These are phyloP conservation scores for Samia ricini DNA, from an alignment of 1,140 invertebrate genomes.

Conservation along the genomic window DNA sequence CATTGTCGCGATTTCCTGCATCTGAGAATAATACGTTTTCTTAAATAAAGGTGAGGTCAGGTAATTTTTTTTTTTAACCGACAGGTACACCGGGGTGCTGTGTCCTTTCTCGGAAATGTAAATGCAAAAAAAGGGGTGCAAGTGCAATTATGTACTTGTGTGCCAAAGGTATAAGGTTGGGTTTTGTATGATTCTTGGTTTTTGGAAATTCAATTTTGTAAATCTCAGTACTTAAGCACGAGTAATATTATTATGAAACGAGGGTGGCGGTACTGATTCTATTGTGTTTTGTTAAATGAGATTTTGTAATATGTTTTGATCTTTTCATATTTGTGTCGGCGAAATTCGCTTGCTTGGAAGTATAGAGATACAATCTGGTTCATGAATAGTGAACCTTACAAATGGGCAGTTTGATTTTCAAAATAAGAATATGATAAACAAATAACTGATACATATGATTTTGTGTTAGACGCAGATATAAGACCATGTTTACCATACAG, in stretches of 20 bases:
- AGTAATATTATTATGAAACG: not conserved
- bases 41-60: constrained; percentile 51
- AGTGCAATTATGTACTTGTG: constrained; percentile 7
- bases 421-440: too few species aligned
- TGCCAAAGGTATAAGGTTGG: constrained; percentile 9
- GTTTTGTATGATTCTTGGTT: not conserved
- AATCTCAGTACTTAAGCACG: not conserved
- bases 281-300: not conserved
- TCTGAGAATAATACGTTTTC: constrained; percentile 28
- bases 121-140: constrained; percentile 31
- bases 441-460: too few species aligned
- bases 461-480: too few species aligned
- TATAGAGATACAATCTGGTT: too few species aligned
- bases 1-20: constrained; percentile 61
- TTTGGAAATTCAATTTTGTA: not conserved
- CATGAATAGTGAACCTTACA: too few species aligned
- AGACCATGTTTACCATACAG: too few species aligned
- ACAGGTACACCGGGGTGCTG: constrained; percentile 39
- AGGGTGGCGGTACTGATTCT: not conserved
- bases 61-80: constrained; percentile 45
- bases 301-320: not conserved
- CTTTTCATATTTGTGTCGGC: not conserved
- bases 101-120: constrained; percentile 47
- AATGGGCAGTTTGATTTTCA: too few species aligned
- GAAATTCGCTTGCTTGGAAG: too few species aligned